Evolutionary conservation across 1,140 invertebrate genomes (phyloP), one percentile per base, ranked within the genome.

Genomic region (Gryon sp.): DNA sequence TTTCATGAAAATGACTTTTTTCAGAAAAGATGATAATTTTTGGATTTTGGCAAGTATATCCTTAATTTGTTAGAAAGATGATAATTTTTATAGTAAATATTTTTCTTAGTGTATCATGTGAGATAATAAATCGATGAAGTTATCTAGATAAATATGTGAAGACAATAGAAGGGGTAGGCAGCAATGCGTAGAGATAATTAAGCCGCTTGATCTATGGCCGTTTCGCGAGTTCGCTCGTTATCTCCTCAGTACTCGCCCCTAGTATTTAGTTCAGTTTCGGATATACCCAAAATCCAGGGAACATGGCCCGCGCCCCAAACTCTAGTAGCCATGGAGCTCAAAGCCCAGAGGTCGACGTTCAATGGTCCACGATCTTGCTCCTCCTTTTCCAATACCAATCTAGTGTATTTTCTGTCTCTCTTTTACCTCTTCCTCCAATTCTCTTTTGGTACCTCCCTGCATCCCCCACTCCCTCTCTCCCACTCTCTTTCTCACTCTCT

Each of bases 141-240:
- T 53, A 28, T 66, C 20, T 53, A 60, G 62, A 60, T 69, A 69
- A 69, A 63, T 78, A 38, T 73, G 50, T 20, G 46, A 68, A 65
- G 60, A 69, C 75, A 60, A 68, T 59, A 57, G 48, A 75, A 78
- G 72, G 82, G 83, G 82, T 82, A 81, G 81, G 79, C 76, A 79
- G 81, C 81, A 84, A 86, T 87, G 85, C 83, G 84, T 84, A 80
- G 82, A 87, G 87, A 88, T 88, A 88, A 89, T 89, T 89, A 88
- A 89, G 87, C 85, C 82, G 80, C 72, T 79, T 89, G 87, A 89
- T 88, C 81, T 88, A 89, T 87, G 82, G 85, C 70, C 85, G 77
- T 86, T 89, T 89, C 86, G 86, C 88, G 87, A 89, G 86, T 89
- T 89, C 83, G 86, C 88, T 89, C 88, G 88, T 89, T 89, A 89